phyloP scores from a whole-genome alignment of 1,140 invertebrate genomes.

The Eubasilissa regina region DNA sequence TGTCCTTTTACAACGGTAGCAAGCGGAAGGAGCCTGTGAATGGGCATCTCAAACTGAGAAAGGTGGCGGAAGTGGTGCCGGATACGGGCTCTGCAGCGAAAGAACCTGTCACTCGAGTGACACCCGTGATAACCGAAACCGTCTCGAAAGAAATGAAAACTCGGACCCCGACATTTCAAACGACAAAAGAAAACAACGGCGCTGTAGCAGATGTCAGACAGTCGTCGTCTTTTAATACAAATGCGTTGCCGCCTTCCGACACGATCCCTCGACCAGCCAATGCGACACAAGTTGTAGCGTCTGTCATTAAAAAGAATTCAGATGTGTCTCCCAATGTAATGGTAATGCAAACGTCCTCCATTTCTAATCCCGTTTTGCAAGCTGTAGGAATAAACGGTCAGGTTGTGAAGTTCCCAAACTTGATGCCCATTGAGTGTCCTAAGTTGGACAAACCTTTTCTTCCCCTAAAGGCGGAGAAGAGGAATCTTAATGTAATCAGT shows the following conservation, averaged over 20 bases:
- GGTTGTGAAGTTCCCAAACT: too few relatives aligned
- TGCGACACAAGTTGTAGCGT: too few relatives aligned
- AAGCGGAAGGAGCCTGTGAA: background rate
- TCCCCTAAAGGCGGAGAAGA: background rate
- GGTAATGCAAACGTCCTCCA: too few relatives aligned
- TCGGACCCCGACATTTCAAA: background rate
- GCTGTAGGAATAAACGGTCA: too few relatives aligned
- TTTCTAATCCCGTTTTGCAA: too few relatives aligned
- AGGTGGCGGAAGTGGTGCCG: too few relatives aligned
- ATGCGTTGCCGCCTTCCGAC: background rate
- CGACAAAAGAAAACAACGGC: background rate
- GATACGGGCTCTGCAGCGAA: background rate
- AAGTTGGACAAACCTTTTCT: background rate
- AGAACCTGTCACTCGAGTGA: background rate
- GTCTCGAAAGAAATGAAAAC: background rate
- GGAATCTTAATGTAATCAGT: background rate
- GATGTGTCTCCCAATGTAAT: too few relatives aligned
- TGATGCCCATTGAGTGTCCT: background rate
- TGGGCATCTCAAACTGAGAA: conserved; percentile 20
- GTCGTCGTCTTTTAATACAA: background rate
- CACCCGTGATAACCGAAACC: background rate
- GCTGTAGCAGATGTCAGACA: background rate
- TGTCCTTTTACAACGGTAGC: background rate
- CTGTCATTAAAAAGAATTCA: too few relatives aligned
- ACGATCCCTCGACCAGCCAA: too few relatives aligned